Evolutionary conservation across 2,888 invertebrate species (phyloP), one percentile per base, ranked within the genome.

Genomic region (Tricholauxania praeusta): DNA sequence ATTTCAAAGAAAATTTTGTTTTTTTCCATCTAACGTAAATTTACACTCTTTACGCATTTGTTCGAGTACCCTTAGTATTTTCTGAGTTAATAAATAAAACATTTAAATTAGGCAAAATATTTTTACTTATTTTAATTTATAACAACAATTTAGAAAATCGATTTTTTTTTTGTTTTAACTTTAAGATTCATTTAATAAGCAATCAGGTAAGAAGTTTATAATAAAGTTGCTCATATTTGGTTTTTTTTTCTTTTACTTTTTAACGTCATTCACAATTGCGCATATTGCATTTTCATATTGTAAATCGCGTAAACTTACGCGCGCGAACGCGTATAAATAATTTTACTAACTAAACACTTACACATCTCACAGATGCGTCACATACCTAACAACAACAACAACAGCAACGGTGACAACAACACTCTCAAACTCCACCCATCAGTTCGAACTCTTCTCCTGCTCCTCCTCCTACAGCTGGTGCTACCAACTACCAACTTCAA

Each of bases 401-500:
- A 10, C 39, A 39, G 8, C 39, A 39, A 39, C 39, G 10, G 10
- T 10, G 39, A 39, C 39, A 39, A 39, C 39, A 39, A 39, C 39
- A 39, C 12, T 19, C 8, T 63, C 19, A 48, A 63, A 47, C 47
- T 19, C 48, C 22, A 63, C 19, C 63, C 48, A 49, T 63, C 63
- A 63, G 12, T 8, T 49, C 19, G 19, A 63, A 57, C 17, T 49
- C 62, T 28, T 52, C 53, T 12, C 39, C 53, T 60, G 57, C 75
- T 72, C 72, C 53, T 57, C 2, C 4, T 12, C 10, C 39, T 60
- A 80, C 79, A 78, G 17, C 48, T 14, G 15, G 12, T 53, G 17
- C 81, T 82, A 79, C 81, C 77, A 39, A 39, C 78, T 80, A 81
- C 82, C 83, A 82, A 78, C 89, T 90, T 93, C 92, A 94, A 89